These are phyloP conservation scores for Coenonympha arcania DNA, from an alignment of 2,888 invertebrate genomes.

Conservation along the genomic window DNA sequence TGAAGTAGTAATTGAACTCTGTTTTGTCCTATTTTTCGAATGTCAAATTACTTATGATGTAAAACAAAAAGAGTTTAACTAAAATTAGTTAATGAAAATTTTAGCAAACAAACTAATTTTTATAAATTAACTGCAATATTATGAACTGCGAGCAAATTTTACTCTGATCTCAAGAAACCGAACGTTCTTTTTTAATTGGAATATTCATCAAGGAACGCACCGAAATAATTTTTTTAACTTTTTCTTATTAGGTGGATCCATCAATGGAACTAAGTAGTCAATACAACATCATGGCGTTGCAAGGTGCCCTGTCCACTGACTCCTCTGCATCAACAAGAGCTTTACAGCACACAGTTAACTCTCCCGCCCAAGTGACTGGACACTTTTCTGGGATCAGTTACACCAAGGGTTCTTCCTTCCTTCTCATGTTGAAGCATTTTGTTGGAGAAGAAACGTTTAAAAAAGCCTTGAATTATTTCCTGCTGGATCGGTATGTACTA, in stretches of 20 bases:
- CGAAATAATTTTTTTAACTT: not conserved
- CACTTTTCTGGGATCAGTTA: slow-evolving; percentile 81
- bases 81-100: too few relatives aligned
- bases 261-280: slow-evolving; percentile 77
- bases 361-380: slow-evolving; percentile 74
- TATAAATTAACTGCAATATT: too few relatives aligned
- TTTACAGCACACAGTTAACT: slow-evolving; percentile 73
- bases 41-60: too few relatives aligned
- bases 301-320: slow-evolving; percentile 72
- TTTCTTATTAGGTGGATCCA: slow-evolving; percentile 42
- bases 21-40: not conserved
- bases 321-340: slow-evolving; percentile 64
- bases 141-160: too few relatives aligned
- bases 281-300: slow-evolving; percentile 80
- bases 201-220: too few relatives aligned
- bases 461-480: slow-evolving; percentile 56
- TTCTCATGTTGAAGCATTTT: slow-evolving; percentile 79
- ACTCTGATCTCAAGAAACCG: too few relatives aligned
- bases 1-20: too few relatives aligned
- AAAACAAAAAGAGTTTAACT: too few relatives aligned
- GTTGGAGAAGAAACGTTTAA: slow-evolving; percentile 73
- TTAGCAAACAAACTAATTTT: too few relatives aligned
- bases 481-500: slow-evolving; percentile 31
- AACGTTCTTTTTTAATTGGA: too few relatives aligned
- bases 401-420: slow-evolving; percentile 76